Evolutionary conservation across 2,113 vertebrate genomes (phyloP).

Genomic region (Bettongia penicillata): DNA sequence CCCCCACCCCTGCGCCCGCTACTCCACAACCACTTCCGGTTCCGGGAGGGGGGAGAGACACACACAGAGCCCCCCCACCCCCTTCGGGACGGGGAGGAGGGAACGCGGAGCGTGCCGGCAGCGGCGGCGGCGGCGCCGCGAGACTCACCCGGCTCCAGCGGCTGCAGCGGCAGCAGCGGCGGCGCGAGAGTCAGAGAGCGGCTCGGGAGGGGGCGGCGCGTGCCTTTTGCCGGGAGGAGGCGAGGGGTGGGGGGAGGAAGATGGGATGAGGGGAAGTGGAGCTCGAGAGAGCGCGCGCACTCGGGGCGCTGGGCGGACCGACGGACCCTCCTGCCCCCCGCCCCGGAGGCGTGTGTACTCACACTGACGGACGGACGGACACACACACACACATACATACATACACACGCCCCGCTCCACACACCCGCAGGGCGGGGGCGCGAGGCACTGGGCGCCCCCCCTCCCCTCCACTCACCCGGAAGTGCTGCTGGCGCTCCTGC

Average conservation of each 20-base stretch:
- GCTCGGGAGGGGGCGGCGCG: constrained; percentile 66
- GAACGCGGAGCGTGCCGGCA: constrained; percentile 58
- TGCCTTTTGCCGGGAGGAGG: constrained; percentile 47
- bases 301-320: constrained; percentile 62
- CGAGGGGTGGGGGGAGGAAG: constrained; percentile 33
- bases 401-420: constrained; percentile 64
- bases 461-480: constrained; percentile 78
- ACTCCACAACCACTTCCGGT: constrained; percentile 78
- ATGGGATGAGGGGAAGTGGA: constrained; percentile 21
- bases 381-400: constrained; percentile 55
- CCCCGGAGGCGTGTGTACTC: not conserved
- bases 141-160: constrained; percentile 75
- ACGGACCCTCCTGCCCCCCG: not conserved
- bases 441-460: constrained; percentile 71
- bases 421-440: constrained; percentile 71
- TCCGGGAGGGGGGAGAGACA: constrained; percentile 71
- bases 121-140: constrained; percentile 46
- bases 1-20: constrained; percentile 66
- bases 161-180: constrained; percentile 41
- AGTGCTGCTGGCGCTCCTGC: constrained; percentile 78
- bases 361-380: constrained; percentile 40
- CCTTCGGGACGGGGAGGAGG: constrained; percentile 54
- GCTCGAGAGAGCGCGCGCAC: constrained; percentile 57
- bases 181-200: constrained; percentile 55
- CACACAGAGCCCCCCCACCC: constrained; percentile 58